Evolutionary conservation across 2,113 vertebrate species (phyloP), one percentile per base, ranked within the genome.

Genomic region (Tylochromis polylepis): DNA sequence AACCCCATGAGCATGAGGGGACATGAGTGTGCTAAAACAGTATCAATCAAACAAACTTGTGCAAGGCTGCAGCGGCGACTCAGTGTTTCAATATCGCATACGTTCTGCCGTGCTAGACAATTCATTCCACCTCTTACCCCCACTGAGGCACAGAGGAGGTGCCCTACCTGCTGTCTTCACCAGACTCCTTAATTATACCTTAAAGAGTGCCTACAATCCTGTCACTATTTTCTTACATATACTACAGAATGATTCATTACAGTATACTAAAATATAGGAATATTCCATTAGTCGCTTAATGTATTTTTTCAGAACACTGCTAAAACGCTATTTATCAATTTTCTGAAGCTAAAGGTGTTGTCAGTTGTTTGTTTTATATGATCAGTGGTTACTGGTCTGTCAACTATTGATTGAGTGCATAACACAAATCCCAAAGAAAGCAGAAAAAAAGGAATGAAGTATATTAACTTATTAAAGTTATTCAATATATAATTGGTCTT

Each of bases 11-110:
- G 93, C 84, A 81, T 5, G 59, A 87, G 81, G 85, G 89, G 95
- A 96, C 94, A 95, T 90, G 90, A 95, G 89, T 92, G 93, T 85
- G 95, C 95, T 93, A 95, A 96, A 96, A 94, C 27, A 85, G 94
- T 93, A 96, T 96, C 95, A 95, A 96, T 96, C 96, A 96, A 93
- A 92, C 86, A 86, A 92, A 84, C 88, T 83, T 87, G 91, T 84
- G 90, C 85, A 57, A 53, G 81, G 87, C 90, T 62, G 92, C 86
- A 84, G 90, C 82, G 2, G 84, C 84, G 72, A 85, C 34, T 85
- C 94, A 92, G 91, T 89, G 93, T 96, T 96, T 96, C 95, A 96
- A 96, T 96, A 96, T 95, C 90, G 93, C 87, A 89, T 85, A 90
- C 91, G 15, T 75, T 90, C 87, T 87, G 80, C 57, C 3, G n/a